Evolutionary conservation across 2,113 vertebrate genomes (phyloP), one percentile per base, ranked within the genome.

Genomic region (Lutjanus erythropterus): DNA sequence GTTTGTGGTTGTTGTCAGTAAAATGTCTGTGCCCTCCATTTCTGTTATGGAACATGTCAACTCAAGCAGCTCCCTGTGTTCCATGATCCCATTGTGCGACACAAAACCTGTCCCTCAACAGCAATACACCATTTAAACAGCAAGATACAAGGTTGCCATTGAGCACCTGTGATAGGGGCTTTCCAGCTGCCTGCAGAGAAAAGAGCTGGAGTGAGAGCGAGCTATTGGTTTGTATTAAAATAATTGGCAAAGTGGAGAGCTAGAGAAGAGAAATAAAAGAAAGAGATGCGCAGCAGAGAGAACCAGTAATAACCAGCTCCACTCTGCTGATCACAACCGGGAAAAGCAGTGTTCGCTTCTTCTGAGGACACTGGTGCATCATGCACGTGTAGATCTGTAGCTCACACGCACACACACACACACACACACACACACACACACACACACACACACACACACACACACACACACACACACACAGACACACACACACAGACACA

Each of bases 171-270:
- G 50, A 52, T 52, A 25, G 14, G 11, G n/a, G n/a, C 50, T 52
- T 25, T 52, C 12, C 12, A 25, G 12, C 9, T 5, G n/a, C n/a
- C 23, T 25, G 50, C n/a, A 52, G 50, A 52, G 50, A 25, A 52
- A 52, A 52, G 50, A 52, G 50, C 5, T 2, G 12, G n/a, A 12
- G 9, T 2, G 50, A 14, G 4, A 52, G 23, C 5, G n/a, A 52
- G 50, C 50, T 35, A 19, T 66, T 64, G 47, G 44, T 41, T 56
- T 19, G 9, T 46, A 75, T 65, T 46, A 66, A 25, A 14, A 52
- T 52, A 25, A 44, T 18, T 68, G 41, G 18, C 33, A 41, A 78
- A 67, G 52, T 10, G n/a, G 21, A n/a, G n/a, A 62, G n/a, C n/a
- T 41, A n/a, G 35, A 33, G 19, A 23, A 21, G 55, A 19, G 25